Conservation (phyloP, 2,113 vertebrate species). For the Opisthocomus hoazin region DNA sequence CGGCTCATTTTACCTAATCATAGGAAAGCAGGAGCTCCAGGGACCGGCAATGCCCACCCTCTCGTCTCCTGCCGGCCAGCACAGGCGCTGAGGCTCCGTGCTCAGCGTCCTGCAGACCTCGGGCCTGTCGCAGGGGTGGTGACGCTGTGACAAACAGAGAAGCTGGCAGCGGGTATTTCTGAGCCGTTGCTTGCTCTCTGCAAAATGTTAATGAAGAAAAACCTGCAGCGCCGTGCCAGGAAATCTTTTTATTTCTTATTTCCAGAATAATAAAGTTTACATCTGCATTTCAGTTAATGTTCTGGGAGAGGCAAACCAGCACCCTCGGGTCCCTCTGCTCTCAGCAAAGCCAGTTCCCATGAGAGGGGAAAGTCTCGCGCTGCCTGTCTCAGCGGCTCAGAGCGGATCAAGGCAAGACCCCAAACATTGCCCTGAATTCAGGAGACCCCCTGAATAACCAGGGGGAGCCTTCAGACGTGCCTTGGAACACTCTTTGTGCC, state of each 20-base stretch:
- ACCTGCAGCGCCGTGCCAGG: neutral
- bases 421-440: too few species aligned
- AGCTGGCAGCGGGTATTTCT: neutral
- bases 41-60: neutral
- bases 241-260: conserved; percentile 26
- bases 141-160: neutral
- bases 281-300: neutral
- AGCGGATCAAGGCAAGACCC: neutral
- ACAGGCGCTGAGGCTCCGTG: fast-evolving
- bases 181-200: neutral
- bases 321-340: neutral
- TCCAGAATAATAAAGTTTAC: neutral
- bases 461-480: neutral
- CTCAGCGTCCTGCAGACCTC: neutral
- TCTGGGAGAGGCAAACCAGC: neutral
- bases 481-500: neutral
- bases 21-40: neutral
- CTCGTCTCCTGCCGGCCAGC: neutral
- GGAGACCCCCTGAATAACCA: neutral
- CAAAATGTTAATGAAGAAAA: conserved; percentile 18
- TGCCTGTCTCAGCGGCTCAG: neutral
- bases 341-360: neutral
- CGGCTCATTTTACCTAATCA: neutral
- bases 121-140: neutral
- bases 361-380: neutral